phyloP scores from a whole-genome alignment of 2,797 vertebrate species.

The Lithobates sylvaticus region DNA sequence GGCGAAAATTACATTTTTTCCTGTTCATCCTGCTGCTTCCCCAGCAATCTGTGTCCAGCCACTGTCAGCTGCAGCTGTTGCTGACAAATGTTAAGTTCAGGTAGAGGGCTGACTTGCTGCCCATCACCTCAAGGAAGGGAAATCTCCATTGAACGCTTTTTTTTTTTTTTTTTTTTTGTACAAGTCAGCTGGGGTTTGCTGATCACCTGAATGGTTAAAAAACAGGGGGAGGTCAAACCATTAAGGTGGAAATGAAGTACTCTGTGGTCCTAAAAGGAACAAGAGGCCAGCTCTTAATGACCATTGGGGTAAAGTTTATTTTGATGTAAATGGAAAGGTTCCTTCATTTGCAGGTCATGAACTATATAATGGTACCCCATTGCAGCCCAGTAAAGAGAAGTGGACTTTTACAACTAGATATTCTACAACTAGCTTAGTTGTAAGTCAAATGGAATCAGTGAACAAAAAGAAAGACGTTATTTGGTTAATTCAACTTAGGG shows the following conservation, averaged over 20 bases:
- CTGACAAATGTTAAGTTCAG: slow-evolving; percentile 75
- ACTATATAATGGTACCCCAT: slow-evolving; percentile 5
- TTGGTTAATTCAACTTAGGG: background rate
- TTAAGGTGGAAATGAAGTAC: slow-evolving; percentile 83
- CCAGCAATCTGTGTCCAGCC: slow-evolving; percentile 68
- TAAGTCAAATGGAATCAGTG: background rate
- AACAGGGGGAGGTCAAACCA: slow-evolving; percentile 72
- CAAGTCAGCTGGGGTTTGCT: slow-evolving; percentile 74
- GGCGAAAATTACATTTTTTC: slow-evolving; percentile 53
- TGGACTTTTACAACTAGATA: background rate
- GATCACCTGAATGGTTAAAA: slow-evolving; percentile 85
- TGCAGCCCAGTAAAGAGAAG: background rate
- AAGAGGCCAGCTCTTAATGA: slow-evolving; percentile 58
- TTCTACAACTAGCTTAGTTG: background rate
- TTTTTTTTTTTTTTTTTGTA: slow-evolving; percentile 63
- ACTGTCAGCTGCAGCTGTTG: slow-evolving; percentile 74
- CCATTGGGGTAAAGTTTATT: slow-evolving; percentile 25
- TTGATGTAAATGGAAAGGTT: slow-evolving; percentile 16
- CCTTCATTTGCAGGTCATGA: slow-evolving; percentile 37
- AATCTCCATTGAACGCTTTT: slow-evolving; percentile 77
- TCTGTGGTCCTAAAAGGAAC: slow-evolving; percentile 70
- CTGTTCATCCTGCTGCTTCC: slow-evolving; percentile 16
- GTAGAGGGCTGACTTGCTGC: slow-evolving; percentile 75
- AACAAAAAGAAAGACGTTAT: background rate
- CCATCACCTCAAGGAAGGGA: slow-evolving; percentile 78